Evolutionary conservation across 2,888 invertebrate genomes (phyloP).

Genomic region (Agrochola lota): DNA sequence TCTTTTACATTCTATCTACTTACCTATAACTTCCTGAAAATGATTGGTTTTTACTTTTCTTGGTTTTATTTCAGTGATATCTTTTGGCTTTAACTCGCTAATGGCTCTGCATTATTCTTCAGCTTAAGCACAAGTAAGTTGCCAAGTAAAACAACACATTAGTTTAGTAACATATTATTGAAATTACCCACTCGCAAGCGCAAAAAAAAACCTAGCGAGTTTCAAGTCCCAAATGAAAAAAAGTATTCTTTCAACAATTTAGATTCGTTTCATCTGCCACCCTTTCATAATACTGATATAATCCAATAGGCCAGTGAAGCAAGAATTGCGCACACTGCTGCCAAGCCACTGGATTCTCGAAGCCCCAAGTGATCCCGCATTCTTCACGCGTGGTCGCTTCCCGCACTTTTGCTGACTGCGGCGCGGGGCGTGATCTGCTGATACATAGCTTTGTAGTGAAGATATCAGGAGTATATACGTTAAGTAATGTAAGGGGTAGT

Average conservation of each 20-base stretch:
- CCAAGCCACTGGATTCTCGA: not conserved
- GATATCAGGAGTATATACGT: not conserved
- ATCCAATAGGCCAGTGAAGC: conserved; percentile 35
- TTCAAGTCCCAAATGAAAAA: not conserved
- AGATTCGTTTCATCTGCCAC: not conserved
- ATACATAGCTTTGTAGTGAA: conserved; percentile 29
- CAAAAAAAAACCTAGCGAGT: not conserved
- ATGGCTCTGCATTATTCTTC: not conserved
- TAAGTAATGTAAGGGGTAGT: conserved; percentile 17
- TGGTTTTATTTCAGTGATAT: not conserved
- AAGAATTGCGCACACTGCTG: conserved; percentile 37
- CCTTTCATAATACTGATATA: conserved; percentile 22
- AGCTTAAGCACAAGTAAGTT: not conserved
- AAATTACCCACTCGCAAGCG: not conserved
- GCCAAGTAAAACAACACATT: not conserved
- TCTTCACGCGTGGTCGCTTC: conserved; percentile 36
- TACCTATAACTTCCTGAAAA: not conserved
- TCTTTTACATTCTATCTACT: not conserved
- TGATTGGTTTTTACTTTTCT: not conserved
- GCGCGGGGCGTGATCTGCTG: conserved; percentile 34
- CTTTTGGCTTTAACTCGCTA: not conserved
- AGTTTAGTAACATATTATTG: not conserved
- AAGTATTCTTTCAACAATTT: not conserved
- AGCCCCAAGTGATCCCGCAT: conserved; percentile 16
- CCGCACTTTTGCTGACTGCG: conserved; percentile 43